A percentile compares a stretch with the other conserved stretches of the same genome.
phyloP scores from a whole-genome alignment of 1,140 invertebrate species.

The Drosophila dunni region DNA sequence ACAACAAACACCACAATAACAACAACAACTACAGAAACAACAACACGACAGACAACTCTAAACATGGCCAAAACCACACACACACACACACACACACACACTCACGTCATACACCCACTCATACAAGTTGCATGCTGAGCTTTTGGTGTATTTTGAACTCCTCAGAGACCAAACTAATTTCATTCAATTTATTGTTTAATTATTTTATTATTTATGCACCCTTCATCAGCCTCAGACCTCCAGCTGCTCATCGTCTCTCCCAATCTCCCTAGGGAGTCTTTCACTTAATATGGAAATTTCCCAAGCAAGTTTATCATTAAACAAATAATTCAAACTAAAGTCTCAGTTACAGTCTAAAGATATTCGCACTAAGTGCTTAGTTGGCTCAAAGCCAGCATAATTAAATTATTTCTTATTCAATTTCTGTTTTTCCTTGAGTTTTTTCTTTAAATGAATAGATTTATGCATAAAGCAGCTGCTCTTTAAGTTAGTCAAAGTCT shows the following conservation, averaged over 20 bases:
- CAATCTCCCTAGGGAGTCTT: slow-evolving; percentile 10
- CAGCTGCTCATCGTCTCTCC: slow-evolving; percentile 40
- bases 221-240: slow-evolving; percentile 40
- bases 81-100: slow-evolving; percentile 20
- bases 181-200: slow-evolving; percentile 81
- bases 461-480: no score
- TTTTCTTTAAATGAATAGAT: not conserved
- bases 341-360: not conserved
- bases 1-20: slow-evolving; percentile 14
- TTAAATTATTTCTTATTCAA: not conserved
- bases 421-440: no score
- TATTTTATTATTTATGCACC: slow-evolving; percentile 80
- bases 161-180: slow-evolving; percentile 70
- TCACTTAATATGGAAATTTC: slow-evolving; percentile 23
- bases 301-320: slow-evolving; percentile 11
- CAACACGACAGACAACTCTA: slow-evolving; percentile 37
- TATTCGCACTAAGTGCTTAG: slow-evolving; percentile 18
- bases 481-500: no score
- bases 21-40: slow-evolving; percentile 18
- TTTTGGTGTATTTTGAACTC: slow-evolving; percentile 33
- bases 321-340: not conserved
- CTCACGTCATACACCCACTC: slow-evolving; percentile 28
- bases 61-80: slow-evolving; percentile 28
- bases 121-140: slow-evolving; percentile 39
- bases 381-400: slow-evolving; percentile 17